A percentile compares a stretch with the other conserved stretches of the same genome.
Evolutionary conservation across 2,888 invertebrate species (phyloP).

Genomic region (Schizaphis graminum): DNA sequence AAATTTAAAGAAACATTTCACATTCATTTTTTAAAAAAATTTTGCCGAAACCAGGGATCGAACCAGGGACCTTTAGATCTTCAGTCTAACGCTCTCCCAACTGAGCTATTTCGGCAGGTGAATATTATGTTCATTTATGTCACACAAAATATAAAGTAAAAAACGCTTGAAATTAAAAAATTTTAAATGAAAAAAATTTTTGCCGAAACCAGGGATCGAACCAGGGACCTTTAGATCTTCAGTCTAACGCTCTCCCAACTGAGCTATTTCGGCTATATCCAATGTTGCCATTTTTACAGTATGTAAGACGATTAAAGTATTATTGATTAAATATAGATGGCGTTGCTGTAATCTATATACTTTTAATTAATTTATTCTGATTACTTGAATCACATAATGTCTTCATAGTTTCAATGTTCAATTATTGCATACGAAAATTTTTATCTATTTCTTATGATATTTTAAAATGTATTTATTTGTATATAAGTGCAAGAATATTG

Average conservation of each 20-base stretch:
- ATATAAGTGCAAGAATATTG: background rate
- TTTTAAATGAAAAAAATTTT: background rate
- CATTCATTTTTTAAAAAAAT: constrained; percentile 68
- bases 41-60: constrained; percentile 80
- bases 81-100: constrained; percentile 79
- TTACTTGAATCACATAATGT: background rate
- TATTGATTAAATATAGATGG: background rate
- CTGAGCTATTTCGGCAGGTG: constrained; percentile 75
- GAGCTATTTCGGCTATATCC: constrained; percentile 73
- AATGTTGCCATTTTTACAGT: background rate
- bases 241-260: constrained; percentile 79
- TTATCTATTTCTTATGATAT: background rate
- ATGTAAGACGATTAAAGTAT: background rate
- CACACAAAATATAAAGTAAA: background rate
- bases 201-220: constrained; percentile 82
- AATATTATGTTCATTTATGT: background rate
- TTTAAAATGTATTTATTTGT: background rate
- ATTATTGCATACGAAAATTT: background rate
- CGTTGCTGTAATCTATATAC: background rate
- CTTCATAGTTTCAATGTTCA: background rate
- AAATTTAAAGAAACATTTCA: constrained; percentile 58
- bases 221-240: constrained; percentile 82
- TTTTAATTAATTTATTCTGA: background rate
- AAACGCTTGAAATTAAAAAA: background rate
- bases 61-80: constrained; percentile 82